Conservation (phyloP, 2,113 vertebrate species). For the Natator depressus region DNA sequence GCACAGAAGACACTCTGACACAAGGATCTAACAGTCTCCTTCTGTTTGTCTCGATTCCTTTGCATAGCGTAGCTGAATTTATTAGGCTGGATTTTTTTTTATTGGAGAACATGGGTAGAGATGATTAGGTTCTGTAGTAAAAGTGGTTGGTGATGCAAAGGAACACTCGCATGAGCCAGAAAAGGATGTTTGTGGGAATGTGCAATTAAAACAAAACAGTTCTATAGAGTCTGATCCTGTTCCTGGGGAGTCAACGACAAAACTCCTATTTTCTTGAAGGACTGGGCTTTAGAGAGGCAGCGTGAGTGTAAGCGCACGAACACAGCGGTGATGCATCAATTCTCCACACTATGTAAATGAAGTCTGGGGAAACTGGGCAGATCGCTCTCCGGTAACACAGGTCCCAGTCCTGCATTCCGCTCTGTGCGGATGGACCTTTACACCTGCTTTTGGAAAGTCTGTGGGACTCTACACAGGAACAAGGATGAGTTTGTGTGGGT, state of each 20-base stretch:
- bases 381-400: background rate
- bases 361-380: background rate
- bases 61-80: background rate
- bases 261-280: background rate
- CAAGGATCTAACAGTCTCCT: background rate
- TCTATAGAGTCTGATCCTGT: background rate
- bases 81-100: background rate
- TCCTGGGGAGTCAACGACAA: rapidly evolving
- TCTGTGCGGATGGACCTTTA: background rate
- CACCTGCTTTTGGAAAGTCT: background rate
- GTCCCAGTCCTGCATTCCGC: background rate
- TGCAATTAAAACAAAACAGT: background rate
- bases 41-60: background rate
- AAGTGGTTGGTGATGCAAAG: too few species aligned
- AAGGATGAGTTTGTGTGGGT: background rate
- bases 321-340: rapidly evolving
- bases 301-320: background rate
- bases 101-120: rapidly evolving
- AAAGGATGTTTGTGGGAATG: background rate
- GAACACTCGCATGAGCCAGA: background rate
- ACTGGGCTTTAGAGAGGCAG: background rate
- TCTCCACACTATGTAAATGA: rapidly evolving
- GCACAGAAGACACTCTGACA: background rate
- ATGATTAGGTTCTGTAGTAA: rapidly evolving
- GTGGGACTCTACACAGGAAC: background rate